Base-by-base conservation (phyloP, 2,888 invertebrate species). In the Orthosia gracilis region DNA sequence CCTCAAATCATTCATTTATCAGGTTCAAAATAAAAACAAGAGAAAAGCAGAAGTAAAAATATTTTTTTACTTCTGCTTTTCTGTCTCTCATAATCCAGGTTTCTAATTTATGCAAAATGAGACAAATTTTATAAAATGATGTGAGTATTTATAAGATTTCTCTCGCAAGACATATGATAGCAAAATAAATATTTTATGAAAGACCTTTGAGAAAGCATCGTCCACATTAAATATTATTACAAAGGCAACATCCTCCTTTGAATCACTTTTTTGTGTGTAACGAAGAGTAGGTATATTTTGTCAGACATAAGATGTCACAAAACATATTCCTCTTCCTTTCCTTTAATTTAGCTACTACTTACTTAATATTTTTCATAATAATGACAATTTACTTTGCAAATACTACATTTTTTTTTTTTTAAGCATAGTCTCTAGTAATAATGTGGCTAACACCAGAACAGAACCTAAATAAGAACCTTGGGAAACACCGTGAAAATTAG, bases 161-260 rank as follows among this genome's bases (percentile, higher is more conserved):
- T 40, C 40, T 58, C 67, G 18, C 13, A 40, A 57, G 45, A 50
- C 26, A 55, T 59, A 18, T 55, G 63, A 75, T 67, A 75, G 31
- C 54, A 64, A 81, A 64, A 68, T 75, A 75, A 67, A 81, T 64
- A 80, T 78, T 81, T 31, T n/a, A 75, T 63, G 55, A 78, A 64
- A 64, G 45, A 64, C 23, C 76, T 80, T 74, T 63, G 45, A 21
- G 61, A 73, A 50, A 13, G 58, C 52, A 57, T 66, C 65, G 40
- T 73, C 7, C 18, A 57, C 57, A 45, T 79, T 58, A 62, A 57
- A 68, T 78, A 52, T 66, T 50, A 62, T 64, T 52, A 81, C 62
- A 69, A 76, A 82, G 82, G 31, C 54, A 74, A 62, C 58, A 26
- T 80, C 17, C 45, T 77, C 47, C 47, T 76, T 76, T 69, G 65